Conservation (phyloP, 2,888 invertebrate genomes). For the Callyntrura sp. region DNA sequence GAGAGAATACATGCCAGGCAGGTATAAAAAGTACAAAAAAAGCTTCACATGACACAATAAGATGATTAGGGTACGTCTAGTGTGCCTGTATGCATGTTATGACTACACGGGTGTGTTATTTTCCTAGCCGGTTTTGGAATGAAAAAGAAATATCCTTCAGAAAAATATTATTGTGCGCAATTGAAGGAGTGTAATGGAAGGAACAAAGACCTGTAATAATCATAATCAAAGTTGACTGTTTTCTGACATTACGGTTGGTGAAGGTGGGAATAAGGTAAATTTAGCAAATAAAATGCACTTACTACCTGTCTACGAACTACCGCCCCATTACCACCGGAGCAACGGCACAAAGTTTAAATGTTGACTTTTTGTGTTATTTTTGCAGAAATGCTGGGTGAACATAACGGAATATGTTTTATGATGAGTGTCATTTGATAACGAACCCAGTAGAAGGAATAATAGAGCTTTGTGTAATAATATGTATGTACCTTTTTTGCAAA, state of each 20-base stretch:
- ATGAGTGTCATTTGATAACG: slow-evolving; percentile 69
- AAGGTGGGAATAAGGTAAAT: background rate
- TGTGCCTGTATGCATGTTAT: background rate
- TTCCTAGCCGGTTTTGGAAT: slow-evolving; percentile 52
- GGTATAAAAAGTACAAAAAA: slow-evolving; percentile 5
- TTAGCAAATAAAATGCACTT: background rate
- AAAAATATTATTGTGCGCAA: slow-evolving; percentile 7
- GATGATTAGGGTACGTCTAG: background rate
- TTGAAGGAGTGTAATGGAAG: slow-evolving; percentile 10
- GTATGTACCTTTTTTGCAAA: slow-evolving; percentile 9
- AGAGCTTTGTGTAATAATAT: background rate
- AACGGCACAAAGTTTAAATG: slow-evolving; percentile 64
- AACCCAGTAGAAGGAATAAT: background rate
- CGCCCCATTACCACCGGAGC: slow-evolving; percentile 46
- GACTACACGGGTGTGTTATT: background rate
- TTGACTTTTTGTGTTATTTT: slow-evolving; percentile 27
- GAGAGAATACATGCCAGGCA: background rate
- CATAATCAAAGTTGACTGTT: slow-evolving; percentile 6
- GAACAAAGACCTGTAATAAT: slow-evolving; percentile 19
- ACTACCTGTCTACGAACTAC: background rate
- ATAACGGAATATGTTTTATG: slow-evolving; percentile 69
- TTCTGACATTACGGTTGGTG: background rate
- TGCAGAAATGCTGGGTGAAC: slow-evolving; percentile 59
- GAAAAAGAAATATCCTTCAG: slow-evolving; percentile 10
- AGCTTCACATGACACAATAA: slow-evolving; percentile 1